A percentile compares a stretch with the other conserved stretches of the same genome.
Evolutionary conservation across 2,113 vertebrate genomes (phyloP).

Genomic region (Entomyzon cyanotis): DNA sequence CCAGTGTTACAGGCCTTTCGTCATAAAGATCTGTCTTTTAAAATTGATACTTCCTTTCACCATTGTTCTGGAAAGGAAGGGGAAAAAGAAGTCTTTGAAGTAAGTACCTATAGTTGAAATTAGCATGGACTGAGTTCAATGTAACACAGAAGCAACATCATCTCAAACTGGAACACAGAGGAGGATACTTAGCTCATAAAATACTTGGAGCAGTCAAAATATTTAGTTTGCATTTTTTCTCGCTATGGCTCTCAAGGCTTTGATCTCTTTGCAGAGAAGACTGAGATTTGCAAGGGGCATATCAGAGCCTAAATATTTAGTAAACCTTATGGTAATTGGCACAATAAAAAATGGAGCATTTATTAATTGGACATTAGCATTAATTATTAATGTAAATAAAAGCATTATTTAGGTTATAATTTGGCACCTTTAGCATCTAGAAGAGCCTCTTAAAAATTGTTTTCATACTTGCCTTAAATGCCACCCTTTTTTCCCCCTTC

Average conservation of each 20-base stretch:
- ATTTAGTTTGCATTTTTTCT: neutral
- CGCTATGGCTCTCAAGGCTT: neutral
- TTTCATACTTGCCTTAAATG: neutral
- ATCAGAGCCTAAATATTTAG: neutral
- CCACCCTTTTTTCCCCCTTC: fast-evolving
- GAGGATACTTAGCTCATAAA: neutral
- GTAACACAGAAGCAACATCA: neutral
- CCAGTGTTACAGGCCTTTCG: neutral
- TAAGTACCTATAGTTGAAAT: neutral
- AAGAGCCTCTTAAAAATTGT: neutral
- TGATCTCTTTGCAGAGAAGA: neutral
- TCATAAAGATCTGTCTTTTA: neutral
- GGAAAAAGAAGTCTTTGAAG: neutral
- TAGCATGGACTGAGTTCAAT: neutral
- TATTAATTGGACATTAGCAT: neutral
- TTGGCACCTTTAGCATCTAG: neutral
- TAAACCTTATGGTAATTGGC: neutral
- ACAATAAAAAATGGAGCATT: neutral
- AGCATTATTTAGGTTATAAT: neutral
- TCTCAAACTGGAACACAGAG: neutral
- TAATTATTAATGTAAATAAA: neutral
- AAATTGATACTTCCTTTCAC: neutral
- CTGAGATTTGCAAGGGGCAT: neutral
- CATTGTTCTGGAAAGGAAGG: neutral
- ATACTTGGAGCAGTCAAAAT: neutral